Conservation (phyloP, 2,888 invertebrate species). For the Opisthograptis luteolata region DNA sequence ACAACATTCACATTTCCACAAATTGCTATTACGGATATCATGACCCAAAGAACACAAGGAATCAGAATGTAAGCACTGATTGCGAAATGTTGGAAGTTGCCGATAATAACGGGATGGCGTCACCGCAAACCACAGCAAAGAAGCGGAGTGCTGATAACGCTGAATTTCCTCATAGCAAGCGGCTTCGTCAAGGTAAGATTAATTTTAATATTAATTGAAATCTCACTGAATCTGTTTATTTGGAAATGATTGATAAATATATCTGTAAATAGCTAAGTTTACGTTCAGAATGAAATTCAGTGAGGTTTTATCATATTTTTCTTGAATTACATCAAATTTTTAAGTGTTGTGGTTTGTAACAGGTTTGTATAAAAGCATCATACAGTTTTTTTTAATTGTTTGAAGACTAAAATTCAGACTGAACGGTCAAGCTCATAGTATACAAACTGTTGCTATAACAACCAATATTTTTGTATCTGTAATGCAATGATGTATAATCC, state of each 20-base stretch:
- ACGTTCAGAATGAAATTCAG: conserved; percentile 42
- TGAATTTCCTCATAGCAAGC: conserved; percentile 67
- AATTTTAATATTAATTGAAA: conserved; percentile 44
- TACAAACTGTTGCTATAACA: no score
- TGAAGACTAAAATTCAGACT: no score
- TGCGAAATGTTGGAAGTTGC: conserved; percentile 73
- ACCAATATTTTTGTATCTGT: no score
- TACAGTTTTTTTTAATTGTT: no score
- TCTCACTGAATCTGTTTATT: conserved; percentile 65
- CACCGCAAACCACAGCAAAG: conserved; percentile 55
- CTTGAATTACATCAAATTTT: not conserved
- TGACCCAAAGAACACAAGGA: conserved; percentile 55
- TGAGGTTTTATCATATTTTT: conserved; percentile 45
- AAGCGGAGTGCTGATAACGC: conserved; percentile 72
- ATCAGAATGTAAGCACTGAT: conserved; percentile 55
- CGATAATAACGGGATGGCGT: conserved; percentile 37
- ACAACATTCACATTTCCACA: conserved; percentile 72
- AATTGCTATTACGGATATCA: conserved; percentile 83
- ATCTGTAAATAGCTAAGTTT: no score
- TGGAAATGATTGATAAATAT: no score
- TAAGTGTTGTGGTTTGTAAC: conserved; percentile 5
- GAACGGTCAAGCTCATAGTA: no score
- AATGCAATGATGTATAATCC: no score
- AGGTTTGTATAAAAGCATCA: conserved; percentile 4
- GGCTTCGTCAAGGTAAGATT: conserved; percentile 75